Evolutionary conservation across 2,113 vertebrate genomes (phyloP), one percentile per base, ranked within the genome.

Genomic region (Anhinga anhinga): DNA sequence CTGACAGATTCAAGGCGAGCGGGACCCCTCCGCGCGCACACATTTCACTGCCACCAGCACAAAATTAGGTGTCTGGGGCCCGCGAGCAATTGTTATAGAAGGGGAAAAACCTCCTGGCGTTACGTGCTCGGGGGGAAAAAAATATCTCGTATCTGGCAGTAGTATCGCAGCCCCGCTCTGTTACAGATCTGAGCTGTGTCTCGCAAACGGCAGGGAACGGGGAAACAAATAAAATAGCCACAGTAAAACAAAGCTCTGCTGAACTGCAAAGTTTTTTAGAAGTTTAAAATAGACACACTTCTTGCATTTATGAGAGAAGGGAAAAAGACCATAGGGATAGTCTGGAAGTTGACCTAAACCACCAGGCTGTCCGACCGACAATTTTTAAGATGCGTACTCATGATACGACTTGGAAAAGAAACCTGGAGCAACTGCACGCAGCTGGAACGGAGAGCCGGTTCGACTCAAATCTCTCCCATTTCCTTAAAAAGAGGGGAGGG

Each of bases 311-410:
- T 13, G 8, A 76, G 45, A 81, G 66, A 70, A 45, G 7, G 9
- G 10, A 11, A 66, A 59, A 21, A 53, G 11, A 45, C 22, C 47
- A 36, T 34, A 72, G 20, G 0, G 13, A 14, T 11, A 34, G 44
- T 14, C 52, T 19, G 30, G 62, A 76, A 81, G 40, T 1, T 19
- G 23, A 65, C 70, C 65, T 8, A 77, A 73, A 45, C 21, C 77
- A 61, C 34, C 52, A 6, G 42, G 19, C 52, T 72, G 65, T 61
- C 76, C 91, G 93, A 47, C 11, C 34, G 49, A 83, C 95, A 95
- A 36, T 93, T 94, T 93, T 86, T 62, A 94, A 97, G 83, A 65
- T 7, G 66, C 56, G 73, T 66, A 70, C 76, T 96, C 78, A 52
- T 26, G 38, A 49, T 25, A 44, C 3, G 67, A 74, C 67, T 94